Evolutionary conservation across 2,888 invertebrate species (phyloP), one percentile per base, ranked within the genome.

Genomic region (Callosobruchus maculatus): DNA sequence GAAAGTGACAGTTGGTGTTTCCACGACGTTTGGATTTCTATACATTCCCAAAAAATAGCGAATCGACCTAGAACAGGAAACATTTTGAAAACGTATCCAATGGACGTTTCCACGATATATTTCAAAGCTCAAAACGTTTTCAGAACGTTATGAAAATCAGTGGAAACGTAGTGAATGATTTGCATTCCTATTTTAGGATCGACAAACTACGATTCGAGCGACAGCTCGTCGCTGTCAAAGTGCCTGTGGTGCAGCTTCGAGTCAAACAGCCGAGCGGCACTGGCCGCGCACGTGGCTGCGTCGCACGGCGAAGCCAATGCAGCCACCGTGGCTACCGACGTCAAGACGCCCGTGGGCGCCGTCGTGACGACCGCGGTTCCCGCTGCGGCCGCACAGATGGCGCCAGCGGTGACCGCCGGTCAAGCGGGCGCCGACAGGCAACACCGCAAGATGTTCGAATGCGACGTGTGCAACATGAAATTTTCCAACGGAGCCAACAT

Each of bases 401-500:
- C 22, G 70, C 70, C 70, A 22, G 22, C 22, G 20, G 22, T 20
- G 13, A 5, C 70, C 18, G 4, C 70, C 70, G 26, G 21, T 18
- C 22, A 69, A 2, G 20, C 22, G 92, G 80, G 49, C 67, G 21
- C 71, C 73, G 68, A 67, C 73, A 31, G 73, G 67, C 89, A 92
- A 69, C 92, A 92, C 83, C 90, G 96, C 80, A 96, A 97, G 87
- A 92, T 97, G 85, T 97, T 97, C 84, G 96, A 96, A 86, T 97
- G 97, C 86, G 97, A 97, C 88, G 95, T 97, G 74, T 97, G 97
- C 88, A 95, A 96, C 86, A 97, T 97, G 97, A 96, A 96, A 88
- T 97, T 97, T 88, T 96, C 96, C 21, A 97, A 97, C 86, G 97
- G 97, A 81, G 97, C 97, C 71, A 97, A 97, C 86, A 97, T 97